A percentile compares a stretch with the other conserved stretches of the same genome.
These are phyloP conservation scores for Pomatostomus ruficeps DNA, from an alignment of 2,113 vertebrate species.

Conservation along the genomic window DNA sequence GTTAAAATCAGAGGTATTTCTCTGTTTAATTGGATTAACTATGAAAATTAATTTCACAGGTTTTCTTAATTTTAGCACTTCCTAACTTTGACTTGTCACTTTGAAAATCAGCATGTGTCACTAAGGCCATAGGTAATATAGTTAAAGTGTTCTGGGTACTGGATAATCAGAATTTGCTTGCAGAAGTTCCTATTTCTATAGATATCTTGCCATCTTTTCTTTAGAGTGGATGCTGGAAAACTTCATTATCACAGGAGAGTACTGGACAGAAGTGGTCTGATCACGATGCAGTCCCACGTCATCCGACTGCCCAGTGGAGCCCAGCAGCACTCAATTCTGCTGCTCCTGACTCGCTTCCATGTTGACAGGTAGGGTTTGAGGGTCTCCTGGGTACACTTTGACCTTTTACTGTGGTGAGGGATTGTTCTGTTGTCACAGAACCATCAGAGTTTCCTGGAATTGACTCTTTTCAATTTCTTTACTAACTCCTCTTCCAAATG, in stretches of 20 bases:
- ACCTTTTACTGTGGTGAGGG: neutral
- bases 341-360: slow-evolving; percentile 90
- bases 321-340: slow-evolving; percentile 89
- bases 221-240: slow-evolving; percentile 90
- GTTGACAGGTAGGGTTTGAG: slow-evolving; percentile 79
- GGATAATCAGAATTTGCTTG: neutral
- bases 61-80: neutral
- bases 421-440: neutral
- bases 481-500: neutral
- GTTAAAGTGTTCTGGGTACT: neutral
- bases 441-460: neutral
- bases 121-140: neutral
- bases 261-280: slow-evolving; percentile 82
- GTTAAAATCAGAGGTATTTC: neutral
- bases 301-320: slow-evolving; percentile 75
- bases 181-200: neutral
- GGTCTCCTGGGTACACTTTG: neutral
- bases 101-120: rapidly evolving
- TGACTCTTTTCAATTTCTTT: neutral
- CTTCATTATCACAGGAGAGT: slow-evolving; percentile 89
- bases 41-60: neutral
- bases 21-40: neutral
- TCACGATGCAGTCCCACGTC: slow-evolving; percentile 88
- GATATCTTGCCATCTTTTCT: neutral
- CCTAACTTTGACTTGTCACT: neutral